phyloP scores from a whole-genome alignment of 2,888 invertebrate species.

The Deilephila elpenor region DNA sequence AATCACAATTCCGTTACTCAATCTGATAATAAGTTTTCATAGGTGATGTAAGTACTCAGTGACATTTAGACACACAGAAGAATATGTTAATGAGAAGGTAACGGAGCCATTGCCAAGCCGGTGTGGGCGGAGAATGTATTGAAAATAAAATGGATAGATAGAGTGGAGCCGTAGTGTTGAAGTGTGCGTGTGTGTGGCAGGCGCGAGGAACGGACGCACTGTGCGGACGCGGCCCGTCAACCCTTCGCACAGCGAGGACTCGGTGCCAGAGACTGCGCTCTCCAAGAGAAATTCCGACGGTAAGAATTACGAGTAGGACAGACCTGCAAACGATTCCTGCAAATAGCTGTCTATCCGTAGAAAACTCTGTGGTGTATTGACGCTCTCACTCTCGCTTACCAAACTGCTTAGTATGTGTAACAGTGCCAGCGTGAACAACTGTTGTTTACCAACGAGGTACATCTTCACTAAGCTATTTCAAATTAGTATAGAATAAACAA shows the following conservation, averaged over 20 bases:
- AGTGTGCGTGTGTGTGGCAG: conserved; percentile 81
- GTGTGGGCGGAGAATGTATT: neutral
- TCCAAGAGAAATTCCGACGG: conserved; percentile 94
- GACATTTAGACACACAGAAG: neutral
- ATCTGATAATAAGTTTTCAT: neutral
- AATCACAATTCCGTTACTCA: neutral
- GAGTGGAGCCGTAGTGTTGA: conserved; percentile 52
- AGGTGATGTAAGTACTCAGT: conserved; percentile 22
- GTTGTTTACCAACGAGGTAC: neutral
- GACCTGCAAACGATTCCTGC: conserved; percentile 35
- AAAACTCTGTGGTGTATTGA: conserved; percentile 62
- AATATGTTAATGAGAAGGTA: neutral
- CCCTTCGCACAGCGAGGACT: conserved; percentile 92
- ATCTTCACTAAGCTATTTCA: conserved; percentile 3
- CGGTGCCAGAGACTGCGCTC: conserved; percentile 91
- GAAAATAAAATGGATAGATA: conserved; percentile 34
- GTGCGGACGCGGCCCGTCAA: conserved; percentile 79
- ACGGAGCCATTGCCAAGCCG: neutral
- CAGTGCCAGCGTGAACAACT: neutral
- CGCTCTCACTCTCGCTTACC: conserved; percentile 68
- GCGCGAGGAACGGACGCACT: conserved; percentile 74
- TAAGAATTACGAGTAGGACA: conserved; percentile 80
- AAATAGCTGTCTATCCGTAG: conserved; percentile 60
- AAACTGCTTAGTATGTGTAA: conserved; percentile 26
- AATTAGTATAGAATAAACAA: neutral